A percentile compares a stretch with the other conserved stretches of the same genome.
These are phyloP conservation scores for Xenotilapia caudafasciata DNA, from an alignment of 2,113 vertebrate genomes.

Conservation along the genomic window DNA sequence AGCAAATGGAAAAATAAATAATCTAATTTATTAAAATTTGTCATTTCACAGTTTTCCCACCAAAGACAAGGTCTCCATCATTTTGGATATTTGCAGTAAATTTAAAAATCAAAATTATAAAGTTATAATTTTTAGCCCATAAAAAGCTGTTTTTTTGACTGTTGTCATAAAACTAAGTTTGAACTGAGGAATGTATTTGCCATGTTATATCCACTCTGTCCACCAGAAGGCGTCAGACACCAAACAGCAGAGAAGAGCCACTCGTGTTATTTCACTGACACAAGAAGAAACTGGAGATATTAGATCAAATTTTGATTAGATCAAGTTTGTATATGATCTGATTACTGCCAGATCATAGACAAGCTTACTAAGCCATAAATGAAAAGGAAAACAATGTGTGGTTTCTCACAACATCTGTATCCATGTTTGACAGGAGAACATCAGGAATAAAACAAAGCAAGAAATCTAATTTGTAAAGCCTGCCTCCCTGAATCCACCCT, in stretches of 20 bases:
- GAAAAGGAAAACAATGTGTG: neutral
- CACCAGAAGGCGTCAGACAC: slow-evolving; percentile 1
- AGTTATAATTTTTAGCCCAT: neutral
- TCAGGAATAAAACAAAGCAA: neutral
- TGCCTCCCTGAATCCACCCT: neutral
- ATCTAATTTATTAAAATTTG: neutral
- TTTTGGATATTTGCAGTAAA: neutral
- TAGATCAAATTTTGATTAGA: slow-evolving; percentile 2
- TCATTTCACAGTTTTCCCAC: neutral
- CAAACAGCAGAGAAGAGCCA: neutral
- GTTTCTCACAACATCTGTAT: slow-evolving; percentile 14
- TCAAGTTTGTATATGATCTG: neutral
- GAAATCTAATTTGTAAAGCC: neutral
- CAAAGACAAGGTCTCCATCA: neutral
- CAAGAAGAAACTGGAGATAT: slow-evolving; percentile 7
- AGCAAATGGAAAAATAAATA: neutral
- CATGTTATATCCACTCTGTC: neutral
- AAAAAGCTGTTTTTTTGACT: neutral
- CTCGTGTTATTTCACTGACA: neutral
- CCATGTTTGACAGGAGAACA: neutral
- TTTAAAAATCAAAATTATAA: neutral
- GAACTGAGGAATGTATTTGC: neutral
- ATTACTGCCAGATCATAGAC: neutral
- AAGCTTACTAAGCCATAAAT: slow-evolving; percentile 9
- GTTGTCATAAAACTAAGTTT: neutral